phyloP scores from a whole-genome alignment of 2,113 vertebrate species.

The Perognathus longimembris region DNA sequence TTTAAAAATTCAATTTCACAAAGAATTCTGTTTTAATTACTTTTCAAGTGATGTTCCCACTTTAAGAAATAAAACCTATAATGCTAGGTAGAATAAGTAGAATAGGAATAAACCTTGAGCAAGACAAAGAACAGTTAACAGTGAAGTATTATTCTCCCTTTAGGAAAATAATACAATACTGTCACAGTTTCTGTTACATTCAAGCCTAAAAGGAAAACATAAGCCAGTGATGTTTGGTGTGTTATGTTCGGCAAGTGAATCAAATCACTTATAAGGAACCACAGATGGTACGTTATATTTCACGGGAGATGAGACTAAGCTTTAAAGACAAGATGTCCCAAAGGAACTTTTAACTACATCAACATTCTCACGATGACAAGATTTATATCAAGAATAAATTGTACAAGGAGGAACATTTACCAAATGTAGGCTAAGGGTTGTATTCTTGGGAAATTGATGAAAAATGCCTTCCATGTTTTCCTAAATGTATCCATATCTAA shows the following conservation, averaged over 20 bases:
- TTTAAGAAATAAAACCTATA: constrained; percentile 8
- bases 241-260: constrained; percentile 2
- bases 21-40: constrained; percentile 56
- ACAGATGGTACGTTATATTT: background rate
- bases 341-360: background rate
- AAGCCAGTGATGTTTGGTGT: background rate
- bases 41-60: constrained; percentile 25
- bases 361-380: background rate
- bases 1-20: constrained; percentile 60
- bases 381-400: background rate
- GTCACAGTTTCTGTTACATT: background rate
- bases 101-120: background rate
- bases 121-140: background rate
- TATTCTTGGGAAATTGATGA: constrained; percentile 19
- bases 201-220: background rate
- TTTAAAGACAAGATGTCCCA: background rate
- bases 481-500: background rate
- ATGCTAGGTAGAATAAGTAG: background rate
- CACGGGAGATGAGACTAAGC: background rate
- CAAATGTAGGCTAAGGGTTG: background rate
- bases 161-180: background rate
- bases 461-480: background rate
- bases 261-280: background rate
- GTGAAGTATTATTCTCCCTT: background rate
- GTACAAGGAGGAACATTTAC: background rate